Evolutionary conservation across 2,888 invertebrate genomes (phyloP).

Genomic region (Dastarcus helophoroides): DNA sequence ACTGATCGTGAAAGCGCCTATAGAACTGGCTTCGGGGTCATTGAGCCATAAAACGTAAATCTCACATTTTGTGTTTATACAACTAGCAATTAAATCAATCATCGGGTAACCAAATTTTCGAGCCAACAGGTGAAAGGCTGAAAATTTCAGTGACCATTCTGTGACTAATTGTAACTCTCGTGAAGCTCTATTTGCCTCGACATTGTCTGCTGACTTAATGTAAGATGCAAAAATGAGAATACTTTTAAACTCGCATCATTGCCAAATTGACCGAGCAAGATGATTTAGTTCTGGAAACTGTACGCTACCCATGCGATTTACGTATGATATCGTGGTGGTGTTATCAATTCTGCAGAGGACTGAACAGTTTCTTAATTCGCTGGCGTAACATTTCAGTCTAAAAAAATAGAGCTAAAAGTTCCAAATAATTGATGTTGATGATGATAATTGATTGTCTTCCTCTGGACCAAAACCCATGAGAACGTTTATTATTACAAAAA

Average conservation of each 20-base stretch:
- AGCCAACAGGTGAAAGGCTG: slow-evolving; percentile 4
- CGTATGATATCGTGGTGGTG: slow-evolving; percentile 16
- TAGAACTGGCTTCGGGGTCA: slow-evolving; percentile 8
- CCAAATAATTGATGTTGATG: slow-evolving; percentile 1
- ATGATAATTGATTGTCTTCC: slow-evolving; percentile 3
- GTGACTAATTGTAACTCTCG: slow-evolving; percentile 12
- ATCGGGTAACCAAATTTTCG: slow-evolving; percentile 1
- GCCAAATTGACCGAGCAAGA: slow-evolving; percentile 15
- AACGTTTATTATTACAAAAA: not conserved
- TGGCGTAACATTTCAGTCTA: slow-evolving; percentile 14
- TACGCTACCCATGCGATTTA: slow-evolving; percentile 17
- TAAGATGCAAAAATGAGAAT: slow-evolving; percentile 17
- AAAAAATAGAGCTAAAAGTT: slow-evolving; percentile 10
- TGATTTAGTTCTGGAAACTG: slow-evolving; percentile 11
- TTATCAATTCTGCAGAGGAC: slow-evolving; percentile 17
- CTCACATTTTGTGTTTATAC: slow-evolving; percentile 9
- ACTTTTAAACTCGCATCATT: slow-evolving; percentile 14
- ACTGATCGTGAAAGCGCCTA: slow-evolving; percentile 11
- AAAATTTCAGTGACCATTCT: slow-evolving; percentile 10
- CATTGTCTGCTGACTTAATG: slow-evolving; percentile 14
- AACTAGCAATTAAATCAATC: slow-evolving; percentile 8
- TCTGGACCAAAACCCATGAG: slow-evolving; percentile 3
- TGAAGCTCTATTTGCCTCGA: slow-evolving; percentile 18
- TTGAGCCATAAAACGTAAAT: slow-evolving; percentile 8
- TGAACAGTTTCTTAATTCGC: slow-evolving; percentile 10